Conservation (phyloP, 2,797 vertebrate genomes). For the Pelodytes ibericus region DNA sequence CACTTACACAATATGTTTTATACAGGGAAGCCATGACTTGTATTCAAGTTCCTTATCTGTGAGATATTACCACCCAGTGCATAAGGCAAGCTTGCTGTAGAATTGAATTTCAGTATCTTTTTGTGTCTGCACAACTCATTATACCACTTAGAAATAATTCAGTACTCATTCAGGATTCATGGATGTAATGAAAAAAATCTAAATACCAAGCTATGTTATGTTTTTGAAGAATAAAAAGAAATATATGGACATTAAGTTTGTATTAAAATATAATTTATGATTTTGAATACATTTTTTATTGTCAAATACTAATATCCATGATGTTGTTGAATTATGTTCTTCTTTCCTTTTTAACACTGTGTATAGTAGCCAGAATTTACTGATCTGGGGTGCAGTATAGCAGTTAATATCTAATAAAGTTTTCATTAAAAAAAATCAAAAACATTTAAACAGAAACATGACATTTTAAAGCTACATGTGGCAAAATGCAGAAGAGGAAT, state of each 20-base stretch:
- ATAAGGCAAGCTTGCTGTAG: neutral
- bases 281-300: neutral
- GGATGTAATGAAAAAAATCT: neutral
- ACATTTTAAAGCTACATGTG: neutral
- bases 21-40: too few relatives aligned
- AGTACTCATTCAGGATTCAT: neutral
- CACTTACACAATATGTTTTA: neutral
- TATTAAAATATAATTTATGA: constrained; percentile 1
- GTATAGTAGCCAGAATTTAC: neutral
- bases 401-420: neutral
- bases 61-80: neutral
- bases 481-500: neutral
- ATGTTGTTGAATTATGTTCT: too few relatives aligned
- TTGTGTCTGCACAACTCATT: neutral
- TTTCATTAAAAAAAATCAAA: neutral
- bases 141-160: neutral
- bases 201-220: neutral
- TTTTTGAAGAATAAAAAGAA: neutral
- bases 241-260: neutral
- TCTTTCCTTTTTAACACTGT: too few relatives aligned
- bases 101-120: neutral
- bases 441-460: neutral
- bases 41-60: neutral
- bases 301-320: neutral
- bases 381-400: neutral